Percentiles rank a stretch among this genome's conserved stretches.
These are phyloP conservation scores for Buteo buteo DNA, from an alignment of 2,113 vertebrate genomes.

Conservation along the genomic window DNA sequence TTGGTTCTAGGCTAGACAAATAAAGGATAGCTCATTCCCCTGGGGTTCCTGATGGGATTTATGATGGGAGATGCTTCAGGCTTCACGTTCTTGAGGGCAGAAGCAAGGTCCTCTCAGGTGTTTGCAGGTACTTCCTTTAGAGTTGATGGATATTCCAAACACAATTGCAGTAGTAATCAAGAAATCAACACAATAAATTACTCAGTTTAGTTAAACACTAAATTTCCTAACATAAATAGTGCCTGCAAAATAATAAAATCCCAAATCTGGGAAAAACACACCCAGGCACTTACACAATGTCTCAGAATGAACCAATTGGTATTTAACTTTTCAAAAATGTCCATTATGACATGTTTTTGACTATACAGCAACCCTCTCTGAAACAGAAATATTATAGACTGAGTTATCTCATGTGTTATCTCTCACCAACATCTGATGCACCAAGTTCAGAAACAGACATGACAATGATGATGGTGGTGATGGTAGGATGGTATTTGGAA, in stretches of 20 bases:
- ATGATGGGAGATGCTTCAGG: neutral
- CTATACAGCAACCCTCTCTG: neutral
- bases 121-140: neutral
- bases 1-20: neutral
- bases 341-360: neutral
- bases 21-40: neutral
- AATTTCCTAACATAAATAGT: neutral
- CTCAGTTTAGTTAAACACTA: neutral
- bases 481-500: neutral
- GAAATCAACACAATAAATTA: neutral
- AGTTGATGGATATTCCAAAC: neutral
- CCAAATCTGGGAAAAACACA: neutral
- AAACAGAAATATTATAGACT: neutral
- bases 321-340: neutral
- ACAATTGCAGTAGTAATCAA: neutral
- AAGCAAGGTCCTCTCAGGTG: neutral
- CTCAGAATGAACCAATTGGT: neutral
- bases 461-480: neutral
- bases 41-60: neutral
- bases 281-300: neutral
- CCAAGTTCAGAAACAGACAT: neutral
- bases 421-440: neutral
- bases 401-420: neutral
- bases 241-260: neutral
- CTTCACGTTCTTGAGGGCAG: neutral